Percentiles rank a stretch among this genome's conserved stretches.
Evolutionary conservation across 2,888 invertebrate genomes (phyloP).

Genomic region (Ferdinandea cuprea): DNA sequence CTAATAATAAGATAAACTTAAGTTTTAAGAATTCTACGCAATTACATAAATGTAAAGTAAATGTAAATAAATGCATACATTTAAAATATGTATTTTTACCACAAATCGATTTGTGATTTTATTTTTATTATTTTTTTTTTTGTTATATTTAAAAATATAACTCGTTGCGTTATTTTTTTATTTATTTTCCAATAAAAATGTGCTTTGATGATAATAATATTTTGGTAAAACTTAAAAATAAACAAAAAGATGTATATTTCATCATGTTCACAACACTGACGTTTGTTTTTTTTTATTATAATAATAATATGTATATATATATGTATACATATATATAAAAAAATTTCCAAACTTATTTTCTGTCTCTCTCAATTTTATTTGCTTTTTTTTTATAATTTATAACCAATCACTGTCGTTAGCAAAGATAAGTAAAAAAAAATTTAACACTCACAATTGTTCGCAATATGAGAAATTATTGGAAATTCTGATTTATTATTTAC

Average conservation of each 20-base stretch:
- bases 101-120: conserved; percentile 43
- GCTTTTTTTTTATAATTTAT: conserved; percentile 42
- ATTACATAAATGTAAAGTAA: conserved; percentile 52
- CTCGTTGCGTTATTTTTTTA: conserved; percentile 49
- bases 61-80: conserved; percentile 70
- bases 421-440: conserved; percentile 11
- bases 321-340: conserved; percentile 16
- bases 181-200: conserved; percentile 56
- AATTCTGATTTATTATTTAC: neutral
- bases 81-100: conserved; percentile 20
- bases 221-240: conserved; percentile 41
- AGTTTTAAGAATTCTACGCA: conserved; percentile 51
- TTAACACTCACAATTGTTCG: conserved; percentile 35
- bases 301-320: too few relatives aligned
- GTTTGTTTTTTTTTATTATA: too few relatives aligned
- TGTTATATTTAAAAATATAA: conserved; percentile 42
- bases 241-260: conserved; percentile 45
- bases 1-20: conserved; percentile 39
- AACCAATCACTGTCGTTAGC: conserved; percentile 42
- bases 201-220: conserved; percentile 52
- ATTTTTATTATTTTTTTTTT: conserved; percentile 11
- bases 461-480: conserved; percentile 20
- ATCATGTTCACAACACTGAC: conserved; percentile 70
- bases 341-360: conserved; percentile 24
- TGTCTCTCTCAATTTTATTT: conserved; percentile 33